These are phyloP conservation scores for Lineus longissimus DNA, from an alignment of 1,140 invertebrate genomes.

Conservation along the genomic window DNA sequence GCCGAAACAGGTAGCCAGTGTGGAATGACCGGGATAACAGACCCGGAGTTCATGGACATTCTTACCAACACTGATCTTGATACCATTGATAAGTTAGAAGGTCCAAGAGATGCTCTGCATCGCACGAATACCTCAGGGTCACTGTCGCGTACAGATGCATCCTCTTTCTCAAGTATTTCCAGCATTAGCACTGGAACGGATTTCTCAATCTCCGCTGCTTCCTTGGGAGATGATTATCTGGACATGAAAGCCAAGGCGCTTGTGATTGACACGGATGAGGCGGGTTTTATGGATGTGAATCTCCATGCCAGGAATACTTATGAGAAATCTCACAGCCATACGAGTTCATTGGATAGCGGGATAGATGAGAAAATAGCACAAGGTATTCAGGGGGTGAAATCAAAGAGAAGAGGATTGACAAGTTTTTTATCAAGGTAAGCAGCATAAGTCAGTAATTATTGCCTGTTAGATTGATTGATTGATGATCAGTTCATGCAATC, in stretches of 20 bases:
- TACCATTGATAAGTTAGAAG: too few species aligned
- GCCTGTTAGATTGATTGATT: too few species aligned
- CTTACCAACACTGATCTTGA: too few species aligned
- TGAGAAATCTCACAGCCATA: slow-evolving; percentile 34
- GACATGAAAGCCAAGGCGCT: slow-evolving; percentile 23
- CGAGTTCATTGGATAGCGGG: slow-evolving; percentile 34
- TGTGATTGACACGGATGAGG: slow-evolving; percentile 35
- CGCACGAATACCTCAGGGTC: too few species aligned
- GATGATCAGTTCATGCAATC: too few species aligned
- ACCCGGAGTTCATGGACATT: too few species aligned
- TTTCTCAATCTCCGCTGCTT: slow-evolving; percentile 42
- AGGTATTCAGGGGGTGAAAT: slow-evolving; percentile 33
- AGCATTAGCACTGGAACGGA: slow-evolving; percentile 50
- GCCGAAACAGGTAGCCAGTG: too few species aligned
- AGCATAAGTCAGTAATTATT: too few species aligned
- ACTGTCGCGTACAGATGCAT: slow-evolving; percentile 50
- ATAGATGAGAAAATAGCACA: slow-evolving; percentile 26
- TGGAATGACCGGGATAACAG: too few species aligned
- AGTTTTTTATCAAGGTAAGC: too few species aligned
- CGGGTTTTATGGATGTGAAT: slow-evolving; percentile 44
- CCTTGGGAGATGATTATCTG: slow-evolving; percentile 24
- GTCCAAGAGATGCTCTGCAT: too few species aligned
- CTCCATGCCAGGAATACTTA: slow-evolving; percentile 47
- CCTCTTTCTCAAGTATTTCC: slow-evolving; percentile 54
- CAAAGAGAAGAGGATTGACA: too few species aligned